Evolutionary conservation across 2,113 vertebrate species (phyloP), one percentile per base, ranked within the genome.

Genomic region (Sapayoa aenigma): DNA sequence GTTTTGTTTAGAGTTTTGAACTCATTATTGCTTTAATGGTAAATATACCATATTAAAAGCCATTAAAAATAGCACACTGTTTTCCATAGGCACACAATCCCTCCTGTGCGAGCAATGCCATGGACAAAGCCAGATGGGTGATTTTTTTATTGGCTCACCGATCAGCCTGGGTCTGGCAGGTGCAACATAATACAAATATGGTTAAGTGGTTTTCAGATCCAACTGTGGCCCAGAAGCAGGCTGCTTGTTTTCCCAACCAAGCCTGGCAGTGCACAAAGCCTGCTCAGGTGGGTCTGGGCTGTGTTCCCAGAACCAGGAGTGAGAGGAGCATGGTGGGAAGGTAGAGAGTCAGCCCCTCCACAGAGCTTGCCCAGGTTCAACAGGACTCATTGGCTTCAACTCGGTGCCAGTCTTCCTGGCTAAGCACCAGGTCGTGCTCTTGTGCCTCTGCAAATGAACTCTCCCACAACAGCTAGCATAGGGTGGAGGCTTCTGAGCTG

Each of bases 201-300:
- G 85, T 55, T 93, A 94, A 94, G 71, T 75, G 78, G 49, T 77
- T 93, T 94, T 90, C 85, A 76, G 74, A 73, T 87, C 74, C 41
- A 65, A 47, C 74, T 47, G 78, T 76, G 82, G 84, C 53, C 71
- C 84, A 37, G 81, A 71, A 72, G 78, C 58, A 60, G 87, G 44
- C 53, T 72, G 41, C 1, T 14, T 75, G 47, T 79, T 87, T 91
- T 72, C 58, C 82, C 88, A 89, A 44, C 62, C 44, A 47, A 94
- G 72, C 49, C 71, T 92, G 89, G 75, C 89, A 60, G 42, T 2
- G 14, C 5, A 4, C 49, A 76, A 35, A 87, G 44, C 73, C 52
- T 78, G 56, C 62, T 82, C 85, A 88, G 87, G 92, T 94, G 71
- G 75, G 71, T 65, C 87, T 95, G 94, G 87, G 90, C 94, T 76